Base-by-base conservation (phyloP, 2,888 invertebrate genomes). In the Dysmachus trigonus region DNA sequence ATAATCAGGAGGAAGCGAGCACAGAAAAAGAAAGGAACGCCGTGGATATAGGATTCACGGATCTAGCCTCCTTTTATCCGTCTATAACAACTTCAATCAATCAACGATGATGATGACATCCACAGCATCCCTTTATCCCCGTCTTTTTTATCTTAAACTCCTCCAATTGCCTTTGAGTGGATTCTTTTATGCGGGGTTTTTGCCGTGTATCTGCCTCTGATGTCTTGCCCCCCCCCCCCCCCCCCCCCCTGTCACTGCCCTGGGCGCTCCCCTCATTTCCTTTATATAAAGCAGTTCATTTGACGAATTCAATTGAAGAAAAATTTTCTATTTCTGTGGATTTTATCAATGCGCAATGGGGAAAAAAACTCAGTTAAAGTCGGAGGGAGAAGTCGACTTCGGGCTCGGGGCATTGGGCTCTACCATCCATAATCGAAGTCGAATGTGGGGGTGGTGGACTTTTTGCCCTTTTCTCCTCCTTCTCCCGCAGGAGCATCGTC, bases 11-110 rank as follows among this genome's bases (percentile, higher is more conserved):
- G 62, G 62, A 41, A 62, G 62, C 62, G n/a, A n/a, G 62, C 62
- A 10, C 62, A 62, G 22, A 62, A 47, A 79, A 79, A 47, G 79
- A 51, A 79, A 51, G 51, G 15, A 35, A 51, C 22, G 41, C 41
- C 41, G 18, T 79, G 79, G 79, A 51, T 79, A 79, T 79, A 79
- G 79, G 79, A 79, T 79, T 79, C 79, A 79, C 31, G 79, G 79
- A 79, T 79, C 51, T 51, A 79, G 51, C 79, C 79, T 31, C 79
- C 79, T 79, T 79, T 79, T 79, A 79, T 79, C 79, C 79, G 79
- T 79, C 79, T 79, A 79, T 79, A 79, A 79, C 79, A 79, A 79
- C 79, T 79, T 79, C 79, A 79, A 79, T 79, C 79, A 79, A 79
- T 79, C 79, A 79, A 53, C 79, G 79, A 79, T 79, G 79, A 79